Conservation (phyloP, 2,797 vertebrate species). For the Squalus acanthias region DNA sequence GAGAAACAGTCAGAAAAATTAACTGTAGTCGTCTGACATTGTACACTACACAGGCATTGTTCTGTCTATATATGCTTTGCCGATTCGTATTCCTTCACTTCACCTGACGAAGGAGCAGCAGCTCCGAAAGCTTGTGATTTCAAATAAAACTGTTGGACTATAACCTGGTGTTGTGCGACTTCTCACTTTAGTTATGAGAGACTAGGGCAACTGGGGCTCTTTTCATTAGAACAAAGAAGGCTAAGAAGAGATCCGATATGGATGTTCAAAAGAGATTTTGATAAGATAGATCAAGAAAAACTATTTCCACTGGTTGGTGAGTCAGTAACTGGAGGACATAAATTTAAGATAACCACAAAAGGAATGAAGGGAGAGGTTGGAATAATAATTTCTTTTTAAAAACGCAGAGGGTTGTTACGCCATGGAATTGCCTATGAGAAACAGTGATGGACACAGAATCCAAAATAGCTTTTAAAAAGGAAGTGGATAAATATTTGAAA, state of each 20-base stretch:
- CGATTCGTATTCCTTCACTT: too few relatives aligned
- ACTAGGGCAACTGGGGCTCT: background rate
- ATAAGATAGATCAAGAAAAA: background rate
- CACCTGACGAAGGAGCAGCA: too few relatives aligned
- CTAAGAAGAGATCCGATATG: background rate
- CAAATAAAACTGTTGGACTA: too few relatives aligned
- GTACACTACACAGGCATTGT: too few relatives aligned
- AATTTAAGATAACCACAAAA: background rate
- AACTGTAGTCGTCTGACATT: too few relatives aligned
- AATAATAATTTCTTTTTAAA: background rate
- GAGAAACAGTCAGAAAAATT: too few relatives aligned
- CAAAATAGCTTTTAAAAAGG: background rate
- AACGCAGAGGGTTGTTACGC: background rate
- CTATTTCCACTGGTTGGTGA: too few relatives aligned
- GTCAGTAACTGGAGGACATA: background rate
- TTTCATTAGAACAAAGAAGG: background rate
- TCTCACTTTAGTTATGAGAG: background rate
- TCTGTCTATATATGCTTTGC: too few relatives aligned
- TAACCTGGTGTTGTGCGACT: too few relatives aligned
- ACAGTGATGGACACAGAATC: background rate
- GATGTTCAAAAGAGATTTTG: background rate
- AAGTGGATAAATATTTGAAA: background rate
- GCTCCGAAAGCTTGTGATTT: too few relatives aligned
- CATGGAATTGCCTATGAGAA: background rate
- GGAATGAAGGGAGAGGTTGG: background rate